Base-by-base conservation (phyloP, 92 coral and sea anemone genomes). In the Ricordea florida region DNA sequence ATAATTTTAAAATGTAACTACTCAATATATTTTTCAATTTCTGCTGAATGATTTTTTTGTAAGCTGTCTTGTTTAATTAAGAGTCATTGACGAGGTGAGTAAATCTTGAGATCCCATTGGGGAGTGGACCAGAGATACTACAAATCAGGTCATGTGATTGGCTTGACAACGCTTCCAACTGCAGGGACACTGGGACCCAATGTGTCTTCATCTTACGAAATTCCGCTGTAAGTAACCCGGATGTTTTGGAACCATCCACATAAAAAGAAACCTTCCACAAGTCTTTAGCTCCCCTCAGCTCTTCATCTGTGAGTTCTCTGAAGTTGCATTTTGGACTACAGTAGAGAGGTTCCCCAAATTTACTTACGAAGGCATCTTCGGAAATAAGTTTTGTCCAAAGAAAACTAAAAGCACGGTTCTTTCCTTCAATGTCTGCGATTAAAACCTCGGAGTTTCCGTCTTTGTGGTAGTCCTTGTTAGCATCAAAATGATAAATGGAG, bases 141-240 rank as follows among this genome's bases (percentile, higher is more conserved):
- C 97, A 87, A 11, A 93, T 46, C 57, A 87, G 83, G 15, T 80
- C 90, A 16, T 97, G 97, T 4, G 97, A 80, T n/a, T n/a, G n/a
- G 59, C 76, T 87, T 27, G 92, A 86, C 4, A 87, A 33, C 21
- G 89, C 81, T 63, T 93, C 98, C 28, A 93, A 34, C 28, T 70
- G 73, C 28, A 93, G 82, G 5, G 92, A 72, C 42, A 93, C 93
- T 18, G 98, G 98, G 18, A 93, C 51, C 98, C 98, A 93, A 14
- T 91, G 90, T 24, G 60, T 40, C 29, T 87, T 77, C 21, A 82
- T 84, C 71, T 83, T 84, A 10, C 69, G 80, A 63, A 94, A 94
- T 23, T 78, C 83, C 35, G 91, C 79, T n/a, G 87, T 85, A 40
- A 94, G 62, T 18, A 94, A 51, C 5, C 98, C 98, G 16, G 89